Evolutionary conservation across 2,113 vertebrate genomes (phyloP).

Genomic region (Sceloporus undulatus): DNA sequence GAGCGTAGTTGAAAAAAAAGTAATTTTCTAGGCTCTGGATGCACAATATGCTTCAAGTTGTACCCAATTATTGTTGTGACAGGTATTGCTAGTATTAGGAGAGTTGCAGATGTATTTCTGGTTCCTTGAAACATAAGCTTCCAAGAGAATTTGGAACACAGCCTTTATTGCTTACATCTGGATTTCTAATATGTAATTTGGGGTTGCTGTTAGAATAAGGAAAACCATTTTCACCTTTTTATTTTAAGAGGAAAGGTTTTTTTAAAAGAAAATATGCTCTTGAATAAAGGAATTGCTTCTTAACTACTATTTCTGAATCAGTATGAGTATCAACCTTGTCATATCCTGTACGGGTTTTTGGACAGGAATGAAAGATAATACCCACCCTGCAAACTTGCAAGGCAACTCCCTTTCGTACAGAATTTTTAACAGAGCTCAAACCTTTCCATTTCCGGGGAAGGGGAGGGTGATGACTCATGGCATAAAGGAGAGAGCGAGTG

Average conservation of each 20-base stretch:
- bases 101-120: neutral
- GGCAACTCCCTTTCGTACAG: constrained; percentile 36
- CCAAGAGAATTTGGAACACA: neutral
- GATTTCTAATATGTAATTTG: neutral
- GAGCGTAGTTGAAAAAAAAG: too few relatives aligned
- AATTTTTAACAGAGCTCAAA: neutral
- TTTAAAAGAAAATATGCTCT: neutral
- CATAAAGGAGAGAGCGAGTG: too few relatives aligned
- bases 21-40: neutral
- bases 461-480: constrained; percentile 34
- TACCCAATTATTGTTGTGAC: neutral
- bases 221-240: neutral
- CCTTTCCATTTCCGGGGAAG: neutral
- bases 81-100: neutral
- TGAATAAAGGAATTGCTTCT: constrained; percentile 40
- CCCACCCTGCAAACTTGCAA: neutral
- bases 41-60: neutral
- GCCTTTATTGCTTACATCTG: neutral
- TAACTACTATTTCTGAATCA: constrained; percentile 51
- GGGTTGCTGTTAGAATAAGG: neutral
- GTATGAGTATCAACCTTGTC: constrained; percentile 58
- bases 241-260: neutral
- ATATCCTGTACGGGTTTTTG: constrained; percentile 63
- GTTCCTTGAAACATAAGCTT: neutral
- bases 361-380: constrained; percentile 36